Base-by-base conservation (phyloP, 2,888 invertebrate species). In the Dasysyrphus tricinctus region DNA sequence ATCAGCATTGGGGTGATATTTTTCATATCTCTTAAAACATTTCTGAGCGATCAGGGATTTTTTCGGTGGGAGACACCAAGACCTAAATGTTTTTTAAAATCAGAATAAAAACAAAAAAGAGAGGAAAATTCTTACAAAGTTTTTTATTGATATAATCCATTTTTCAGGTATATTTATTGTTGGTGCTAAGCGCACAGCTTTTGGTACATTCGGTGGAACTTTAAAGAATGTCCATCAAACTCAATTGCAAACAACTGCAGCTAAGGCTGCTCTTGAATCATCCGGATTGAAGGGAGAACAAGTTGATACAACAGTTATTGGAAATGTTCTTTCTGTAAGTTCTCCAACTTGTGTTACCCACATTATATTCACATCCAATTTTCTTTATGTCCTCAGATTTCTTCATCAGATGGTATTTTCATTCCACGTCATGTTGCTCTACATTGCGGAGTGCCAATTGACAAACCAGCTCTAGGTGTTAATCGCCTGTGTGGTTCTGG, bases 401-500 rank as follows among this genome's bases (percentile, higher is more conserved):
- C 97, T 0, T 95, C 98, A 82, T 93, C 95, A 0, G 98, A 99
- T 93, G 98, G 98, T 37, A 95, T 94, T 88, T 97, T 97, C 91
- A 93, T 97, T 78, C 95, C 99, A 0, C 95, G 99, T 9, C 99
- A 99, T 92, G 96, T 96, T n/a, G 94, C 95, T 0, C 94, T 99
- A 19, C 95, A 96, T 89, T 94, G 95, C 88, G 98, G 98, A 59
- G 95, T 99, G 74, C 98, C 98, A 8, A 93, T 96, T 88, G 96
- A 97, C 57, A 95, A 93, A 81, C 98, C 98, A 2, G 98, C 97
- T 0, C 93, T 98, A 2, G 96, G 96, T 67, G 95, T 99, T 63
- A 99, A 99, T 93, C 94, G 99, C 87, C 94, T 99, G 19, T 99
- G 99, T 92, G 99, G 99, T 16, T 98, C 98, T 39, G 99, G 99